Evolutionary conservation across 2,113 vertebrate species (phyloP).

Genomic region (Cryptomyrus ogoouensis): DNA sequence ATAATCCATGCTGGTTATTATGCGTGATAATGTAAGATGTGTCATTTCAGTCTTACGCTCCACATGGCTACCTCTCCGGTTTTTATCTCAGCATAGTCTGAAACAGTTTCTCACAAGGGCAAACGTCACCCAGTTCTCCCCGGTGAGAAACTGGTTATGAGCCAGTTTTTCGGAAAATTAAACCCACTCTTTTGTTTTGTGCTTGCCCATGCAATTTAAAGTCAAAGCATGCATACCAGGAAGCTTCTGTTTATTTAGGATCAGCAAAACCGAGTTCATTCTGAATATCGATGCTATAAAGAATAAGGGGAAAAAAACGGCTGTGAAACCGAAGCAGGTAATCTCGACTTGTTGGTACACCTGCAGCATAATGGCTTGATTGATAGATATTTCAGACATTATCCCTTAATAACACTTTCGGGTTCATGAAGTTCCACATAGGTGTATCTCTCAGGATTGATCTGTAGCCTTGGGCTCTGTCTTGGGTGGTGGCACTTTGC

Average conservation of each 20-base stretch:
- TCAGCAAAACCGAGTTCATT: not conserved
- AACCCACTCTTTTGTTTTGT: not conserved
- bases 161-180: not conserved
- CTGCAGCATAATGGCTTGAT: slow-evolving; percentile 2
- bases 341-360: not conserved
- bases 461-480: not conserved
- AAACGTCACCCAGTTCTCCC: not conserved
- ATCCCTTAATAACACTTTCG: slow-evolving; percentile 5
- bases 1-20: not conserved
- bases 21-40: not conserved
- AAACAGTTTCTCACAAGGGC: slow-evolving; percentile 1
- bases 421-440: not conserved
- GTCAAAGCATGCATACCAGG: not conserved
- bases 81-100: not conserved
- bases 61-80: not conserved
- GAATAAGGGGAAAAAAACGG: not conserved
- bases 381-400: not conserved
- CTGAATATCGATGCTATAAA: not conserved
- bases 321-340: not conserved
- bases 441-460: not conserved
- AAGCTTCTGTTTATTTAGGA: not conserved
- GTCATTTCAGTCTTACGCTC: not conserved
- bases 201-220: not conserved
- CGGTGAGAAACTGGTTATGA: not conserved
- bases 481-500: not conserved